phyloP scores from a whole-genome alignment of 2,113 vertebrate genomes.

The Saiga tatarica region DNA sequence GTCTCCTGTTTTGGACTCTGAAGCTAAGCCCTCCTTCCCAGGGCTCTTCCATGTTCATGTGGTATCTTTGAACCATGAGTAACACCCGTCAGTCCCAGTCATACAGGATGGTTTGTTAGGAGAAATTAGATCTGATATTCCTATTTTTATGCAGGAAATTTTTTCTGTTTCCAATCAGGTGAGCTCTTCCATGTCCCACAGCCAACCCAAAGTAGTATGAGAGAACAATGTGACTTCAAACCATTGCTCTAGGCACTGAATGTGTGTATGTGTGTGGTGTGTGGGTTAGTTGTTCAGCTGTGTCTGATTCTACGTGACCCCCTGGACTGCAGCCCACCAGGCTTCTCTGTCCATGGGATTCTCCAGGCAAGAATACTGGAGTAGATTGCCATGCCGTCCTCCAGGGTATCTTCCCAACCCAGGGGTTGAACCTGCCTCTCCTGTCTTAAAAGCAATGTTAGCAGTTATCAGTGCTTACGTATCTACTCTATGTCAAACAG shows the following conservation, averaged over 20 bases:
- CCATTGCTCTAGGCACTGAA: neutral
- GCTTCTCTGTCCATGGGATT: neutral
- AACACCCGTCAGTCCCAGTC: neutral
- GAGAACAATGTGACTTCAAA: neutral
- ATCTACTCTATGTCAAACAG: neutral
- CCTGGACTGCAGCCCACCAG: neutral
- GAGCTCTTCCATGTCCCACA: neutral
- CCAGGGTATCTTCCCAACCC: neutral
- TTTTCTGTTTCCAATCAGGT: neutral
- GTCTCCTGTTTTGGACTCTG: neutral
- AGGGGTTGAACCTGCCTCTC: rapidly evolving
- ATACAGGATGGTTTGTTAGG: neutral
- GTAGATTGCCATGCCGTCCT: neutral
- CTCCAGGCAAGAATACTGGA: neutral
- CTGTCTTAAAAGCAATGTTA: neutral
- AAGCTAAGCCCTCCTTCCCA: neutral
- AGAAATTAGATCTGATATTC: neutral
- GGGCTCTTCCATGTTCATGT: neutral
- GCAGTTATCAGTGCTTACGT: neutral
- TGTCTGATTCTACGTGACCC: neutral
- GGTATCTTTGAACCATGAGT: neutral
- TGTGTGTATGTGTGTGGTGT: neutral
- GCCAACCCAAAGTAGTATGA: neutral
- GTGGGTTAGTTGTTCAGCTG: neutral
- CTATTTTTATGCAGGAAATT: neutral